Evolutionary conservation across 1,140 invertebrate species (phyloP).

Genomic region (Trinorchestia longiramus): DNA sequence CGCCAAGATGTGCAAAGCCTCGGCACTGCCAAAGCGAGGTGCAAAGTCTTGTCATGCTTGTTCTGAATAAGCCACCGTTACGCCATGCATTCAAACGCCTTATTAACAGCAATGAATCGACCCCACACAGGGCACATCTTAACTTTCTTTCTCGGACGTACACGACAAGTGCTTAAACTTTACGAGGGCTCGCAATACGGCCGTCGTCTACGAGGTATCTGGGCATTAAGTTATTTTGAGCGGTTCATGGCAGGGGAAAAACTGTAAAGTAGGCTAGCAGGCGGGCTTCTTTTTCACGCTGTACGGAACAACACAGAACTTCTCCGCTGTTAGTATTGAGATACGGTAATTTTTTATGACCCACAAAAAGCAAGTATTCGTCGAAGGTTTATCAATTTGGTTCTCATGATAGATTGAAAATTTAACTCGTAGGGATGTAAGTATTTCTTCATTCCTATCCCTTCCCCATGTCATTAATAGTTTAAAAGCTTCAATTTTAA

Average conservation of each 20-base stretch:
- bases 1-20: background rate
- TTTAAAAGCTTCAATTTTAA: no score
- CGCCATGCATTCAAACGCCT: constrained; percentile 33
- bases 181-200: background rate
- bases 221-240: background rate
- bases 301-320: background rate
- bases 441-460: background rate
- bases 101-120: background rate
- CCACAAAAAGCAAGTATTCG: background rate
- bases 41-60: background rate
- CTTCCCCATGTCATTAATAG: no score
- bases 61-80: background rate
- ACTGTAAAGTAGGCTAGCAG: background rate
- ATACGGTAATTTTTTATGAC: background rate
- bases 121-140: background rate
- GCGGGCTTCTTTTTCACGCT: background rate
- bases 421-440: background rate
- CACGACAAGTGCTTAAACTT: background rate
- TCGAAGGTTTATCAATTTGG: background rate
- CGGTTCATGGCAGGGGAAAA: background rate
- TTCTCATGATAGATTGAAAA: background rate
- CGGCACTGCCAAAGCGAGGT: background rate
- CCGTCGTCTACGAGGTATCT: background rate
- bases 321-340: background rate
- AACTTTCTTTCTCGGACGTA: background rate